Conservation (phyloP, 2,113 vertebrate genomes). For the Periophthalmodon schlosseri region DNA sequence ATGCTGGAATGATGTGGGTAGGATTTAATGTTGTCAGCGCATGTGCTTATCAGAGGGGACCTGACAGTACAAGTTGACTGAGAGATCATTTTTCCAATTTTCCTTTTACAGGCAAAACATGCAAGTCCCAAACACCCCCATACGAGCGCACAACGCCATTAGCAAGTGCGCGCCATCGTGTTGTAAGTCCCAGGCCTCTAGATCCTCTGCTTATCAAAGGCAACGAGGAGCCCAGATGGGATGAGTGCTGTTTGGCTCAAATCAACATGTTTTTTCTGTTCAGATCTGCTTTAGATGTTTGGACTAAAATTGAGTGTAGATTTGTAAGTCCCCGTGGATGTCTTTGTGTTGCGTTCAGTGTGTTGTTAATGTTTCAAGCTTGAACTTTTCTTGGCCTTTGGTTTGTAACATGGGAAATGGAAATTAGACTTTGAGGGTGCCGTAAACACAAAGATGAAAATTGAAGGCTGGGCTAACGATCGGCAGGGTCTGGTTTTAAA, state of each 20-base stretch:
- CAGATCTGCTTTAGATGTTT: conserved; percentile 31
- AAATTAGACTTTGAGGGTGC: conserved; percentile 40
- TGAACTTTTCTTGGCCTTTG: conserved; percentile 30
- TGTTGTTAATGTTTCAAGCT: conserved; percentile 58
- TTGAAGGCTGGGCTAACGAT: conserved; percentile 52
- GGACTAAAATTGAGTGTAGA: conserved; percentile 25
- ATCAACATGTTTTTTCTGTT: conserved; percentile 25
- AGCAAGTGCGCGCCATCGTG: conserved; percentile 43
- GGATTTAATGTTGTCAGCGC: conserved; percentile 48
- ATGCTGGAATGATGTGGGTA: conserved; percentile 62
- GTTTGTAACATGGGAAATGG: conserved; percentile 51
- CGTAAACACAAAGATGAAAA: conserved; percentile 43
- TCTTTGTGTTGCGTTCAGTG: conserved; percentile 28
- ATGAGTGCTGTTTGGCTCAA: conserved; percentile 32
- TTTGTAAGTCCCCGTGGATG: conserved; percentile 26
- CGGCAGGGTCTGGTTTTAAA: conserved; percentile 42
- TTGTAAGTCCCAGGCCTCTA: conserved; percentile 21
- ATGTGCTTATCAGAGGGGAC: conserved; percentile 50
- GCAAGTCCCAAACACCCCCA: conserved; percentile 42
- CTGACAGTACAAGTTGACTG: conserved; percentile 38
- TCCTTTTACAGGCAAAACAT: conserved; percentile 41
- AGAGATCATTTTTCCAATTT: conserved; percentile 54
- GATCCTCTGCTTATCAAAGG: conserved; percentile 48
- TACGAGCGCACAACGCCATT: conserved; percentile 31
- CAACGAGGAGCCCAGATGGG: conserved; percentile 44